Evolutionary conservation across 2,113 vertebrate species (phyloP), one percentile per base, ranked within the genome.

Genomic region (Vombatus ursinus): DNA sequence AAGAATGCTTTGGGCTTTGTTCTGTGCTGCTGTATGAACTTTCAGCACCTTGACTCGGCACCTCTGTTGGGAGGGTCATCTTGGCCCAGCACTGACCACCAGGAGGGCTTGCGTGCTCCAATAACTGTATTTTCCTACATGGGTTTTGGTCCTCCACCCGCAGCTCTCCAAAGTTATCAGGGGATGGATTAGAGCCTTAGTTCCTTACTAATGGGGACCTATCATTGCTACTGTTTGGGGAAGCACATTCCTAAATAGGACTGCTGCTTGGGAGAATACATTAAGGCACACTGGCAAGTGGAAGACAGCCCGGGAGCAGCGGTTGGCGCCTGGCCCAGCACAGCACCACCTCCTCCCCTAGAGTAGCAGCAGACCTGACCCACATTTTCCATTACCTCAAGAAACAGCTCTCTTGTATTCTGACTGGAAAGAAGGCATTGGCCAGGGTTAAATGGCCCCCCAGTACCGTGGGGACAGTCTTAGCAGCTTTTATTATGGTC

Each of bases 1-100:
- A 92, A 96, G 96, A 94, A 94, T 91, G 94, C 90, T 90, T 96
- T n/a, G 97, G 48, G 95, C 89, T 90, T 94, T 94, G 49, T 94
- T 97, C 92, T 94, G 57, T 68, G 57, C 84, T 92, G 94, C 95
- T 92, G 93, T 50, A 91, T 89, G 28, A 50, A 84, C 91, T 95
- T 97, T 97, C 84, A 96, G 94, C 51, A 90, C 92, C 90, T 61
- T 26, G 26, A 37, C 91, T 48, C 91, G 91, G 91, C 92, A 94
- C 52, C 50, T 54, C 84, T 93, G 61, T 89, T 91, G 77, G 28
- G 47, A 47, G 9, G 6, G 57, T 94, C 25, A n/a, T 92, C 95
- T 90, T 92, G 77, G n/a, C 37, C 93, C 23, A 28, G 93, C 24
- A 47, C 50, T 92, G 25, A 52, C 90, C 50, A n/a, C 47, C 51